Percentiles rank a stretch among this genome's conserved stretches.
These are phyloP conservation scores for Drosophila nasuta DNA, from an alignment of 1,140 invertebrate species.

Conservation along the genomic window DNA sequence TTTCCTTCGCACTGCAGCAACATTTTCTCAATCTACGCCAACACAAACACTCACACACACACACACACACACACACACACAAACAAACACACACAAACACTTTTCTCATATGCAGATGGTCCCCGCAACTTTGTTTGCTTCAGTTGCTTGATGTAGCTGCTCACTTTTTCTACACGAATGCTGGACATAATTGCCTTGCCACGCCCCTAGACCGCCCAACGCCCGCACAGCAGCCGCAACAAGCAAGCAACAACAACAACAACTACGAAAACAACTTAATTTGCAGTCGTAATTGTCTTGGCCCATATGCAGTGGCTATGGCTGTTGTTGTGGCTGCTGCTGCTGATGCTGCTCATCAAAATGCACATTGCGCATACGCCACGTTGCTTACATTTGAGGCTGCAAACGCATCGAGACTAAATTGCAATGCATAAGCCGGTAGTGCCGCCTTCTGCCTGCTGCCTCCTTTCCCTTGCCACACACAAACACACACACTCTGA, in stretches of 20 bases:
- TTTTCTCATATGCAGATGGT: conserved; percentile 71
- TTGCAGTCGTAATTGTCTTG: conserved; percentile 69
- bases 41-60: not conserved
- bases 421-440: conserved; percentile 50
- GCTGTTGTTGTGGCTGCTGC: not conserved
- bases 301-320: conserved; percentile 56
- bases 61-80: not conserved
- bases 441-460: not conserved
- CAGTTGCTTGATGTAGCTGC: conserved; percentile 17
- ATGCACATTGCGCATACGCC: conserved; percentile 71
- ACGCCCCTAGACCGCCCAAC: conserved; percentile 56
- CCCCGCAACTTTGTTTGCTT: too few species aligned
- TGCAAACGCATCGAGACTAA: conserved; percentile 71
- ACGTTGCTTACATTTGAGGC: conserved; percentile 53
- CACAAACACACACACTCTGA: conserved; percentile 1
- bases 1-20: conserved; percentile 52
- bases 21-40: conserved; percentile 34
- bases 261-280: conserved; percentile 58
- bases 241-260: conserved; percentile 20
- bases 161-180: conserved; percentile 75
- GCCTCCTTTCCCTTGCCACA: conserved; percentile 5
- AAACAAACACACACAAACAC: not conserved
- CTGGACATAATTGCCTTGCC: conserved; percentile 72
- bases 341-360: conserved; percentile 34
- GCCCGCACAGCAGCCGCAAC: conserved; percentile 49